Conservation (phyloP, 2,888 invertebrate species). For the Lacanobia oleracea region DNA sequence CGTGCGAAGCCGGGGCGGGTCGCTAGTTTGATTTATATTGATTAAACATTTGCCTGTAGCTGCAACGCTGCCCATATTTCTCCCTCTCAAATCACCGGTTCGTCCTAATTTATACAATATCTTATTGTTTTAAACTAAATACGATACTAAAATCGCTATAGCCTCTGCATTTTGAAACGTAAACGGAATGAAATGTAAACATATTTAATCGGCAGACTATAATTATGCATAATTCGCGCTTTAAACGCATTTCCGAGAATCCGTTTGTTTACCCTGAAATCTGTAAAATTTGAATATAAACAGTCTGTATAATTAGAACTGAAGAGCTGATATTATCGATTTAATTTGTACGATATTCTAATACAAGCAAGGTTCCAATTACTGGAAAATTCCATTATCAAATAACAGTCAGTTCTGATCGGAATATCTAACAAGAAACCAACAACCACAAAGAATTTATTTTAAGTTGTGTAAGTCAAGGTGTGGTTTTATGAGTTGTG, state of each 20-base stretch:
- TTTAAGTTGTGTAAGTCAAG: background rate
- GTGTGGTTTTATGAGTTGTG: background rate
- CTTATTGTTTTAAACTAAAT: background rate
- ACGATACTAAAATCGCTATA: background rate
- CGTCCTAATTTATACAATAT: background rate
- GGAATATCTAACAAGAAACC: background rate
- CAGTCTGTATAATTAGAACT: conserved; percentile 15
- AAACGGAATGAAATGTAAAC: conserved; percentile 13
- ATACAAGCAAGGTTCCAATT: background rate
- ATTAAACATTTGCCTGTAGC: too few species aligned
- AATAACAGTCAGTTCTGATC: background rate
- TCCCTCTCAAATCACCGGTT: background rate
- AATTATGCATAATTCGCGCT: conserved; percentile 13
- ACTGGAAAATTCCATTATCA: background rate
- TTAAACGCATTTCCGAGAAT: conserved; percentile 29
- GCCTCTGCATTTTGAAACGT: conserved; percentile 4
- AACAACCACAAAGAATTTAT: background rate
- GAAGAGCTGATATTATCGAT: conserved; percentile 11
- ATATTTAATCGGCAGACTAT: conserved; percentile 23
- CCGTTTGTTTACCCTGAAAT: conserved; percentile 39
- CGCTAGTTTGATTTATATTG: too few species aligned
- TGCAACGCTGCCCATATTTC: background rate
- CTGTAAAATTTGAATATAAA: conserved; percentile 24
- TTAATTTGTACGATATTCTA: background rate
- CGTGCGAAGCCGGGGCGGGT: too few species aligned